Percentiles rank a stretch among this genome's conserved stretches.
phyloP scores from a whole-genome alignment of 2,113 vertebrate species.

The Tor tambroides region DNA sequence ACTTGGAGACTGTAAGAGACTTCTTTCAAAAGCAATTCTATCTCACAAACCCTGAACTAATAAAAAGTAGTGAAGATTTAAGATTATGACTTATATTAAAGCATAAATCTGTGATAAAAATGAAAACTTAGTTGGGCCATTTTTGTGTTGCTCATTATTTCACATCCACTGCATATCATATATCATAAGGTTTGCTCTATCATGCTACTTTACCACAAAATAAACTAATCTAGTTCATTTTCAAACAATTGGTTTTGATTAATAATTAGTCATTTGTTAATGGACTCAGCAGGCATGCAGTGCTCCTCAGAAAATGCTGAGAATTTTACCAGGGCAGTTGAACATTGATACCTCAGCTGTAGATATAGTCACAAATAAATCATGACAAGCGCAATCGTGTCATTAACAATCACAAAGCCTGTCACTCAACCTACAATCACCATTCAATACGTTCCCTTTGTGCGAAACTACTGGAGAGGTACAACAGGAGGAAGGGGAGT shows the following conservation, averaged over 20 bases:
- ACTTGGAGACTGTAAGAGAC: neutral
- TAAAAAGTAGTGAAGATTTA: neutral
- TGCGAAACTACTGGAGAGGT: slow-evolving; percentile 28
- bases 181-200: neutral
- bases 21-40: neutral
- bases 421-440: slow-evolving; percentile 40
- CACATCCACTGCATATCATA: neutral
- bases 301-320: neutral
- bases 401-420: slow-evolving; percentile 38
- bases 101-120: neutral
- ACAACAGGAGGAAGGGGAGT: slow-evolving; percentile 31
- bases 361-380: slow-evolving; percentile 39
- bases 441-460: slow-evolving; percentile 42
- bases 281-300: neutral
- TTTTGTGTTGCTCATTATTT: neutral
- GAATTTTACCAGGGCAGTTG: neutral
- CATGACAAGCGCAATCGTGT: slow-evolving; percentile 29
- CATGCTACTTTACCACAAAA: neutral
- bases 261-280: neutral
- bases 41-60: neutral
- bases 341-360: slow-evolving; percentile 31
- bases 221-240: neutral
- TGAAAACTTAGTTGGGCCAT: neutral
- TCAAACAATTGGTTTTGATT: neutral
- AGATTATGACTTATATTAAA: neutral